Evolutionary conservation across 2,888 invertebrate species (phyloP).

Genomic region (Deilephila elpenor): DNA sequence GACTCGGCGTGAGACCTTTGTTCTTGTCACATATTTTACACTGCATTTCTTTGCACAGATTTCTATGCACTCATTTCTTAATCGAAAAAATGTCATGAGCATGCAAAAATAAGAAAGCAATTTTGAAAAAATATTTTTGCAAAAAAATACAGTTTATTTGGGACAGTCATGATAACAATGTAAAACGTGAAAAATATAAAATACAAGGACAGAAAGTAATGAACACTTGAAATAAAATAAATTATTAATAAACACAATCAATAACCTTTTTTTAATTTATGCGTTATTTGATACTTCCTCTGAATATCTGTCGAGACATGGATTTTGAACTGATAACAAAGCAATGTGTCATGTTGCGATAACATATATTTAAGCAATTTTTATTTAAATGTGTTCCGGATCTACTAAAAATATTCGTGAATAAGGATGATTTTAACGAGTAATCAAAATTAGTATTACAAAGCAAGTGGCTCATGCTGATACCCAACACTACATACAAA

Average conservation of each 20-base stretch:
- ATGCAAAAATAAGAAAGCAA: slow-evolving; percentile 59
- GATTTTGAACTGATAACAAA: background rate
- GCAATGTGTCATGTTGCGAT: background rate
- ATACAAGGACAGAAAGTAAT: background rate
- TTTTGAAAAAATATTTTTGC: slow-evolving; percentile 57
- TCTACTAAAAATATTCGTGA: background rate
- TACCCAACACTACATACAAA: background rate
- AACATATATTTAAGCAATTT: background rate
- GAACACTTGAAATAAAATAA: background rate
- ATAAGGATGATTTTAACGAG: background rate
- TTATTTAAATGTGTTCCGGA: background rate
- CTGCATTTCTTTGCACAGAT: slow-evolving; percentile 82
- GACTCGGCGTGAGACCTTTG: slow-evolving; percentile 45
- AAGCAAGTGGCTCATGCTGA: background rate
- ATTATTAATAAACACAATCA: background rate
- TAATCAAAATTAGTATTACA: background rate
- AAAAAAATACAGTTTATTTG: slow-evolving; percentile 74
- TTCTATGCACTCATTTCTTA: slow-evolving; percentile 82
- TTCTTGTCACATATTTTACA: slow-evolving; percentile 44
- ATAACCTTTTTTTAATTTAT: background rate
- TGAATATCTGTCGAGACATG: background rate
- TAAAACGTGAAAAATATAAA: background rate
- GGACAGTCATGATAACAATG: slow-evolving; percentile 11
- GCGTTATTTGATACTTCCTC: background rate
- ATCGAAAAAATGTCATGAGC: slow-evolving; percentile 41